Conservation (phyloP, 2,113 vertebrate species). For the Dasyprocta punctata region DNA sequence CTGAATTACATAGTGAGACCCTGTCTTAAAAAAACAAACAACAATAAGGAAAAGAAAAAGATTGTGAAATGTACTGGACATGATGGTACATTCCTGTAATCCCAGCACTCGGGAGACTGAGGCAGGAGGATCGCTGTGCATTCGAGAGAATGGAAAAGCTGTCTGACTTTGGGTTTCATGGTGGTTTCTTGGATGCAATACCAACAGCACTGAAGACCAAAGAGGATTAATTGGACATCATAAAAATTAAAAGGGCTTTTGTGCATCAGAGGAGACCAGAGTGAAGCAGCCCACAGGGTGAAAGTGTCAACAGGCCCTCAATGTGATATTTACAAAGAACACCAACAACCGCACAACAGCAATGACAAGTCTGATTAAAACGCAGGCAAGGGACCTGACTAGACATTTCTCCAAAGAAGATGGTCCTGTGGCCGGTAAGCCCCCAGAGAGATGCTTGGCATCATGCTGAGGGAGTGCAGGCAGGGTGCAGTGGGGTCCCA, state of each 20-base stretch:
- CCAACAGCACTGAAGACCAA: not conserved
- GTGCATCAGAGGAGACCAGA: not conserved
- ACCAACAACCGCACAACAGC: not conserved
- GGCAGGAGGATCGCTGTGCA: no score
- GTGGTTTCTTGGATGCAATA: not conserved
- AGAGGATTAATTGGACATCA: no score
- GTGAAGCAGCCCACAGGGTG: not conserved
- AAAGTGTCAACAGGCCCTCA: not conserved
- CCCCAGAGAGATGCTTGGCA: no score
- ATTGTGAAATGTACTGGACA: no score
- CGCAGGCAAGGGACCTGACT: no score
- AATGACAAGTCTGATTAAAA: not conserved
- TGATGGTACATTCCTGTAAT: no score
- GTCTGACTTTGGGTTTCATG: not conserved
- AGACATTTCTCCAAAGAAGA: not conserved
- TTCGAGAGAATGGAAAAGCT: not conserved
- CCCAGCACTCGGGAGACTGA: no score
- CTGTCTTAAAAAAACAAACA: not conserved
- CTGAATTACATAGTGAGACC: not conserved
- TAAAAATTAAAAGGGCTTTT: not conserved
- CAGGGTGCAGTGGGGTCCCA: not conserved
- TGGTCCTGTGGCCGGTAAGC: no score
- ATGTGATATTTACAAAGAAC: not conserved
- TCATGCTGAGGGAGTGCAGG: no score
- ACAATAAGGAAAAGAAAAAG: no score